Evolutionary conservation across 2,113 vertebrate species (phyloP).

Genomic region (Ceyx melanurus): DNA sequence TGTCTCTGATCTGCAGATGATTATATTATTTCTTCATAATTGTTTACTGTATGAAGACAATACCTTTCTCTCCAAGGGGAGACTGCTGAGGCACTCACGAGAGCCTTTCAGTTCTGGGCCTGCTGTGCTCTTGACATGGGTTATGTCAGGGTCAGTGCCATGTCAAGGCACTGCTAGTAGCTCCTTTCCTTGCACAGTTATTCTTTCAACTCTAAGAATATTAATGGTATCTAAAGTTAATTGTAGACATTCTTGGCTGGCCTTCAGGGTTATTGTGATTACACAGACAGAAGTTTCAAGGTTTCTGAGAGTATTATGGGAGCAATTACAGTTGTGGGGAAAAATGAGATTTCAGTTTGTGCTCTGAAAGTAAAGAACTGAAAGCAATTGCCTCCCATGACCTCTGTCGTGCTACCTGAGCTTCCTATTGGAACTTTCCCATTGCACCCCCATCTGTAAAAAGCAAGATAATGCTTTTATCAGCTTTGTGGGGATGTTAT

Average conservation of each 20-base stretch:
- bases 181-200: background rate
- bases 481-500: background rate
- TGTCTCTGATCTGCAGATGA: constrained; percentile 31
- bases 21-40: constrained; percentile 61
- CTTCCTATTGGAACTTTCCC: background rate
- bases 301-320: background rate
- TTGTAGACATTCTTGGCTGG: background rate
- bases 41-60: constrained; percentile 54
- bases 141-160: constrained; percentile 27
- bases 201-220: constrained; percentile 10
- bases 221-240: constrained; percentile 19
- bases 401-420: background rate
- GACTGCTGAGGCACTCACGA: background rate
- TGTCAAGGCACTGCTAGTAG: background rate
- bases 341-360: background rate
- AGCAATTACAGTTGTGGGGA: background rate
- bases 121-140: constrained; percentile 23
- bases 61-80: constrained; percentile 39
- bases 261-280: background rate
- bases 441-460: background rate
- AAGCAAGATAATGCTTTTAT: background rate
- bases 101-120: constrained; percentile 6
- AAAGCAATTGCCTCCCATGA: background rate
- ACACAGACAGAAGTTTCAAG: background rate
- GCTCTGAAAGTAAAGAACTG: background rate